Base-by-base conservation (phyloP, 2,888 invertebrate species). In the Stratiomys singularior region DNA sequence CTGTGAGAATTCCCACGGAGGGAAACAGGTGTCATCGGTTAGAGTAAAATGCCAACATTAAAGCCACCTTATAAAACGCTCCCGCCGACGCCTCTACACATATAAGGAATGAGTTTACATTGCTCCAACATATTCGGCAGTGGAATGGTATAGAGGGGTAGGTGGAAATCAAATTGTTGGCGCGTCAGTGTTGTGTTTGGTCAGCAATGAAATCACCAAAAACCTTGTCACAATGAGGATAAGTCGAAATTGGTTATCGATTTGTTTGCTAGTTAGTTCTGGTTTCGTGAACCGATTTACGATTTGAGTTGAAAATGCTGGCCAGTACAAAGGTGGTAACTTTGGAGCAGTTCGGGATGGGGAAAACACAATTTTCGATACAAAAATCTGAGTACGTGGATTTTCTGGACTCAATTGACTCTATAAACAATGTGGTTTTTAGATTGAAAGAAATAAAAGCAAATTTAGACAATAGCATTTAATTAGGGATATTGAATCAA, bases 211-310 rank as follows among this genome's bases (percentile, higher is more conserved):
- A 74, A 74, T 74, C 74, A 60, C 58, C 60, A 74, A 74, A 46
- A 74, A 37, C 58, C 74, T 74, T 58, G 74, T 58, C 37, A 74
- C 74, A 60, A 74, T 60, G 58, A 47, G 58, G 74, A 74, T 74
- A 74, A 74, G 74, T 58, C 60, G 74, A 74, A 74, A 74, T 74
- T 74, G 74, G 58, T 74, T 74, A 74, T 74, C 74, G 74, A 74
- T 74, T 74, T 44, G 44, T 74, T 74, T 44, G 58, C 60, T 60
- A 74, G 58, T 74, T 74, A 69, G 69, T 69, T 69, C 47, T 69
- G 69, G 69, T 46, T 47, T 47, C 47, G 69, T 69, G 69, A 69
- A 27, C 25, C 46, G 18, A 15, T 69, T 67, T 69, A 15, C 69
- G 46, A 69, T 69, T 46, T 13, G 47, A 69, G 18, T 47, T 44